Percentiles rank a stretch among this genome's conserved stretches.
These are phyloP conservation scores for Gallinago paraguaiae DNA, from an alignment of 2,113 vertebrate genomes.

Conservation along the genomic window DNA sequence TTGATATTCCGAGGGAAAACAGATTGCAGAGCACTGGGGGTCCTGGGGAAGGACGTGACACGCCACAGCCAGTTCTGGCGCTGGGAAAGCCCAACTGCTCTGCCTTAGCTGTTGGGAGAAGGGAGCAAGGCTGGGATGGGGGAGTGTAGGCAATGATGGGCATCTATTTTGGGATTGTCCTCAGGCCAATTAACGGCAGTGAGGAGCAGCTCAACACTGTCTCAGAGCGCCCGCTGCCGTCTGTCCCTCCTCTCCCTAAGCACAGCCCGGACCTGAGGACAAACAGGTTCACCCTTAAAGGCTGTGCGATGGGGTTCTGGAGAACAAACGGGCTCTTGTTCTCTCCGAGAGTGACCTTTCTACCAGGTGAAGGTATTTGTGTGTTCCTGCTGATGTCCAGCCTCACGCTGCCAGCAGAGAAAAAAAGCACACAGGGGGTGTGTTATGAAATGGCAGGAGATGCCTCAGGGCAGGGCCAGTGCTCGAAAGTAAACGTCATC, in stretches of 20 bases:
- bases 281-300: neutral
- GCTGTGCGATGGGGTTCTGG: neutral
- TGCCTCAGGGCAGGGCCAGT: neutral
- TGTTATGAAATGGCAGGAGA: neutral
- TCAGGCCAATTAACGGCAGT: accelerated
- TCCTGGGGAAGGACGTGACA: neutral
- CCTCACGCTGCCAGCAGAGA: neutral
- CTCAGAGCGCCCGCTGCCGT: neutral
- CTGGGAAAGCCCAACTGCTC: neutral
- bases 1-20: neutral
- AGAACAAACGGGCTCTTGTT: neutral
- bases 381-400: neutral
- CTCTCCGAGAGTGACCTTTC: neutral
- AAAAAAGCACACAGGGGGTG: neutral
- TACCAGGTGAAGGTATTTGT: neutral
- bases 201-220: neutral
- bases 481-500: neutral
- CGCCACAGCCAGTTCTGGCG: neutral
- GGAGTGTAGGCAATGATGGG: accelerated
- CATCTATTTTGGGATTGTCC: neutral
- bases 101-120: neutral
- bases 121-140: neutral
- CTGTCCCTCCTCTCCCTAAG: neutral
- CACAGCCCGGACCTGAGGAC: neutral
- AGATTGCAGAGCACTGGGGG: neutral